Conservation (phyloP, 1,140 invertebrate species). For the Drosophila orena region DNA sequence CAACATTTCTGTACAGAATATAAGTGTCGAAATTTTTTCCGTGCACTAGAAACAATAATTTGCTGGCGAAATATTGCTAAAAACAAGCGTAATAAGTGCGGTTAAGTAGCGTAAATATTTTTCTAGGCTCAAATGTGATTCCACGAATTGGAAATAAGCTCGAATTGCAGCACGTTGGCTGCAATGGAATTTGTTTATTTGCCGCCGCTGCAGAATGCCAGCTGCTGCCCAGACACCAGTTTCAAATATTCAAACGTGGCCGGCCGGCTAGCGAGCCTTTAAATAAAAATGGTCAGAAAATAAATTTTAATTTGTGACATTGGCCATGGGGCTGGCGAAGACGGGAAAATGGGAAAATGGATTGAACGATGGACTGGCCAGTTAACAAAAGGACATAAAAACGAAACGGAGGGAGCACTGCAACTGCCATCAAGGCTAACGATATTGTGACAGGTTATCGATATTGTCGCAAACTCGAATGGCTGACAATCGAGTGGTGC, state of each 20-base stretch:
- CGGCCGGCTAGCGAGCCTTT: slow-evolving; percentile 24
- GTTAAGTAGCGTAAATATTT: neutral
- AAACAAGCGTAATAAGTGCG: neutral
- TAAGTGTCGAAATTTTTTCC: no score
- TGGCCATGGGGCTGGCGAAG: slow-evolving; percentile 14
- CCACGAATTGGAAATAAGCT: slow-evolving; percentile 4
- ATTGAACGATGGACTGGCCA: slow-evolving; percentile 9
- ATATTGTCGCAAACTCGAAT: slow-evolving; percentile 37
- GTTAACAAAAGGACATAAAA: slow-evolving; percentile 15
- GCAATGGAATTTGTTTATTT: slow-evolving; percentile 20
- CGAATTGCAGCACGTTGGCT: neutral
- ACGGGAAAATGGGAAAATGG: slow-evolving; percentile 1
- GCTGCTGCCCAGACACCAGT: slow-evolving; percentile 34
- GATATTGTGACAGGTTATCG: slow-evolving; percentile 47
- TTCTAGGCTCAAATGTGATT: neutral
- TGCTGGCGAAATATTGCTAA: neutral
- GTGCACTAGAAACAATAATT: neutral
- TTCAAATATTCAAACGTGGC: slow-evolving; percentile 19
- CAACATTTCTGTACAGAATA: no score
- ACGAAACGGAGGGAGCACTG: slow-evolving; percentile 1
- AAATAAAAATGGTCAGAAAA: slow-evolving; percentile 57
- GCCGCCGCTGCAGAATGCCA: slow-evolving; percentile 14
- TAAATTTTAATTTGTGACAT: slow-evolving; percentile 54
- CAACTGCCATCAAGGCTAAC: slow-evolving; percentile 28
- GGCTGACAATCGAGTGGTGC: slow-evolving; percentile 34